Evolutionary conservation across 2,113 vertebrate genomes (phyloP).

Genomic region (Chaenogobius annularis): DNA sequence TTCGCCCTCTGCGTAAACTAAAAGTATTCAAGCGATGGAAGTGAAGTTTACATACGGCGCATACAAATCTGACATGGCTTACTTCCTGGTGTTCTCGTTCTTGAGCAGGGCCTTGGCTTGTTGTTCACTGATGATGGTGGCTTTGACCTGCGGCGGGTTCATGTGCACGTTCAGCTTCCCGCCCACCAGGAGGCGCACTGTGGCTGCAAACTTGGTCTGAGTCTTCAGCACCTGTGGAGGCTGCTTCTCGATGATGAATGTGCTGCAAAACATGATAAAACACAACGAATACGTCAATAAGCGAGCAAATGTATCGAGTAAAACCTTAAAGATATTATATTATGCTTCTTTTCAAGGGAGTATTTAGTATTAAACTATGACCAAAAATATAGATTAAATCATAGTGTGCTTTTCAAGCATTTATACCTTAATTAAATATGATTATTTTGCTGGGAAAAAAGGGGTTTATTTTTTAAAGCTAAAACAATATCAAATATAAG

Average conservation of each 20-base stretch:
- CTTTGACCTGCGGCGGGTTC: constrained; percentile 98
- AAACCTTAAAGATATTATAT: no score
- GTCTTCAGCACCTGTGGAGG: constrained; percentile 97
- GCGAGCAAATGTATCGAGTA: not conserved
- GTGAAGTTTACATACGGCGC: no score
- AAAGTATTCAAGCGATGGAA: no score
- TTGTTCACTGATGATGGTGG: constrained; percentile 96
- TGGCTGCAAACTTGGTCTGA: constrained; percentile 96
- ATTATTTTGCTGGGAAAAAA: no score
- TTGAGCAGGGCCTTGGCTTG: constrained; percentile 92
- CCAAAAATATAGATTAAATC: no score
- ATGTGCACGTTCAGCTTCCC: constrained; percentile 97
- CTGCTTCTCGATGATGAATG: constrained; percentile 98
- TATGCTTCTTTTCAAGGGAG: no score
- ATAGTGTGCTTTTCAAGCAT: no score
- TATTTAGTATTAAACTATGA: no score
- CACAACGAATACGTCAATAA: not conserved
- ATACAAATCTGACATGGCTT: constrained; percentile 43
- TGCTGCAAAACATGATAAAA: constrained; percentile 74
- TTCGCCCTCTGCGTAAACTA: no score
- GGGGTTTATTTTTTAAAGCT: no score
- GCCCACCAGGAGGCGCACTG: constrained; percentile 91
- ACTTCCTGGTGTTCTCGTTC: constrained; percentile 90
- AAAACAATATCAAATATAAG: no score
- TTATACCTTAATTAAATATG: no score